Evolutionary conservation across 64 coral and sea anemone species (phyloP).

Genomic region (Montipora capricornis): DNA sequence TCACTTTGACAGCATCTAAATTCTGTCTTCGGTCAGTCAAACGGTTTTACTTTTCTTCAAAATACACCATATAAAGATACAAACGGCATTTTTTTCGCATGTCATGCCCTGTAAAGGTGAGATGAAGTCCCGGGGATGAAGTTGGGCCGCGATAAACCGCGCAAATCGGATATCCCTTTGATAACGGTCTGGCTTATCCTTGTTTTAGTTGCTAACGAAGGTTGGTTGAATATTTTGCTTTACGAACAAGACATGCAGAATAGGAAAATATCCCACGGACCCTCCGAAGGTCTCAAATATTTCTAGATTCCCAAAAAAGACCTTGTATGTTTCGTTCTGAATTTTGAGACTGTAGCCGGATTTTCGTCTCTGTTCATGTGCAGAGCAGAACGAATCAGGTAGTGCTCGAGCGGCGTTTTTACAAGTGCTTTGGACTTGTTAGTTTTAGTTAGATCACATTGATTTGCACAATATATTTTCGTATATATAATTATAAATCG

Average conservation of each 20-base stretch:
- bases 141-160: too few relatives aligned
- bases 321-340: too few relatives aligned
- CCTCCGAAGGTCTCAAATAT: too few relatives aligned
- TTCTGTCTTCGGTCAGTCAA: background rate
- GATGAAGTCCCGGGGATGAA: background rate
- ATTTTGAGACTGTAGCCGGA: too few relatives aligned
- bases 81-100: too few relatives aligned
- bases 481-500: background rate
- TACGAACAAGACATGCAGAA: background rate
- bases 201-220: background rate
- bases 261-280: too few relatives aligned
- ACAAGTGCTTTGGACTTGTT: too few relatives aligned
- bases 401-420: too few relatives aligned
- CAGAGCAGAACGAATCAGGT: too few relatives aligned
- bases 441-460: background rate
- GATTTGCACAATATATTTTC: background rate
- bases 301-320: too few relatives aligned
- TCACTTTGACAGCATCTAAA: background rate
- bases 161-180: background rate
- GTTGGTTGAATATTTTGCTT: background rate
- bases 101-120: background rate
- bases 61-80: background rate
- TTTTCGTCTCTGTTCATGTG: too few relatives aligned
- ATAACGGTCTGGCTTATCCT: slow-evolving; percentile 7
- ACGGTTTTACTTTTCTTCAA: too few relatives aligned